These are phyloP conservation scores for Pontoporia blainvillei DNA, from an alignment of 2,113 vertebrate genomes.

Conservation along the genomic window DNA sequence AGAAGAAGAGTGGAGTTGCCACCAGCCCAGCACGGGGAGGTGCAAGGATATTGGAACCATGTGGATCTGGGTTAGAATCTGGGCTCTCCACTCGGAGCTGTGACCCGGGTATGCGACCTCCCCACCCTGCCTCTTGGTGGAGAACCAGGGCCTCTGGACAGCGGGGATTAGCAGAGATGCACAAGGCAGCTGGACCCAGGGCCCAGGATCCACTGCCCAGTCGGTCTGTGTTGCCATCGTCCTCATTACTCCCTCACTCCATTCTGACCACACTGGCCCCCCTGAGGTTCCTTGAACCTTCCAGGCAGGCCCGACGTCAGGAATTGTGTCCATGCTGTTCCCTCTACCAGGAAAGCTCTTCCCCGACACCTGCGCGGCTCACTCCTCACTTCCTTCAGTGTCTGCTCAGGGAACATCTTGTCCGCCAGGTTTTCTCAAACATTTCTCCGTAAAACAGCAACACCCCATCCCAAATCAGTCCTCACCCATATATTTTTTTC, in stretches of 20 bases:
- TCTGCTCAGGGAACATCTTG: not conserved
- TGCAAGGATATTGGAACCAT: accelerated
- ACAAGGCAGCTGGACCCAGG: not conserved
- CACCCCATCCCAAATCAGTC: not conserved
- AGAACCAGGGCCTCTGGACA: not conserved
- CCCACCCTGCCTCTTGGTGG: not conserved
- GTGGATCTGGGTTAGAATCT: not conserved
- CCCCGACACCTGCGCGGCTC: not conserved
- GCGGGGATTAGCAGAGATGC: accelerated
- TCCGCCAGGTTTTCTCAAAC: not conserved
- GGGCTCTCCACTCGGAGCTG: not conserved
- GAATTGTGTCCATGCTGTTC: not conserved
- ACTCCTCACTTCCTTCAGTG: not conserved
- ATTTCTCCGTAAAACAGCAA: not conserved
- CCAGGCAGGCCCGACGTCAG: not conserved
- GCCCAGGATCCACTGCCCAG: too few relatives aligned
- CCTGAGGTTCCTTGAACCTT: not conserved
- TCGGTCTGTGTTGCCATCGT: accelerated
- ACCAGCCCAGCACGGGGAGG: not conserved
- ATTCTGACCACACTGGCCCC: not conserved
- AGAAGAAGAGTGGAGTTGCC: too few relatives aligned
- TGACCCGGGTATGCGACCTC: not conserved
- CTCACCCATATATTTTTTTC: not conserved
- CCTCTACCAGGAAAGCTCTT: not conserved
- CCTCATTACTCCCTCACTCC: not conserved